Evolutionary conservation across 2,888 invertebrate genomes (phyloP).

Genomic region (Nephrotoma flavescens): DNA sequence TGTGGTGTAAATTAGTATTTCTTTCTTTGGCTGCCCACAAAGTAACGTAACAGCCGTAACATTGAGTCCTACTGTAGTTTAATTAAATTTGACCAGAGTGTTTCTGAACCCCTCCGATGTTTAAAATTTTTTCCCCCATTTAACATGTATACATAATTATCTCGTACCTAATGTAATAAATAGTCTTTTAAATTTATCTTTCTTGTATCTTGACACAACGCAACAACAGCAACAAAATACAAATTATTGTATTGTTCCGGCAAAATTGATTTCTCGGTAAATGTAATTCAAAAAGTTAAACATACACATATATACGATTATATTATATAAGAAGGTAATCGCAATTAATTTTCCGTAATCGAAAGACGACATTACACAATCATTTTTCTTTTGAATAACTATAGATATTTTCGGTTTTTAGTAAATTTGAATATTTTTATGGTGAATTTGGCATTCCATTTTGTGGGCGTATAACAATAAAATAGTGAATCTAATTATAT

Average conservation of each 20-base stretch:
- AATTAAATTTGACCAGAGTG: background rate
- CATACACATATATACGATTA: background rate
- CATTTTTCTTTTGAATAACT: background rate
- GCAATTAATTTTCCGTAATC: background rate
- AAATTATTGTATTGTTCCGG: background rate
- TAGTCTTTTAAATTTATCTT: background rate
- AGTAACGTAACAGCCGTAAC: background rate
- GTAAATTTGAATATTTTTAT: background rate
- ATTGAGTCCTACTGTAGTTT: background rate
- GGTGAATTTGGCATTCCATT: background rate
- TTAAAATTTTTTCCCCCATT: background rate
- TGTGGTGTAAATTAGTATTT: background rate
- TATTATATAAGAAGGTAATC: background rate
- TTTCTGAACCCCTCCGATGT: background rate
- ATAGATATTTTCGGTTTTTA: background rate
- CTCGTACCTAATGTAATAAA: background rate
- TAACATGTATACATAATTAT: background rate
- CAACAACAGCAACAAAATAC: background rate
- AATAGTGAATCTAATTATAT: background rate
- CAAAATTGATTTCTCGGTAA: background rate
- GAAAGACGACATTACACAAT: background rate
- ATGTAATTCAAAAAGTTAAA: background rate
- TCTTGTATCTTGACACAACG: background rate
- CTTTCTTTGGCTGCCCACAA: background rate
- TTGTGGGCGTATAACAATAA: background rate